A percentile compares a stretch with the other conserved stretches of the same genome.
phyloP scores from a whole-genome alignment of 1,140 invertebrate genomes.

The Acromyrmex charruanus region DNA sequence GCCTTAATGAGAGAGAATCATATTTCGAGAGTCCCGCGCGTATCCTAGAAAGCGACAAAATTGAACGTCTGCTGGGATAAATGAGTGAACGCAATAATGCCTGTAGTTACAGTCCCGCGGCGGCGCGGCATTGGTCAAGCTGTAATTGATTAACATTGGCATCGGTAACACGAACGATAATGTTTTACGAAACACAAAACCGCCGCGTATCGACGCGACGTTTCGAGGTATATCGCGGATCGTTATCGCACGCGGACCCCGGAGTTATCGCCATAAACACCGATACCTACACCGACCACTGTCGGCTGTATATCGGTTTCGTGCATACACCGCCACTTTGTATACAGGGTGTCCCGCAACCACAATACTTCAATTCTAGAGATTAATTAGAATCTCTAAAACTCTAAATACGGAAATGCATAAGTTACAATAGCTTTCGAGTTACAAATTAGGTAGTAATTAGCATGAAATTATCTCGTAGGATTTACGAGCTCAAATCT shows the following conservation, averaged over 20 bases:
- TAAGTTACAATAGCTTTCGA: not conserved
- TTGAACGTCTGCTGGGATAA: constrained; percentile 14
- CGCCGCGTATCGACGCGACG: constrained; percentile 45
- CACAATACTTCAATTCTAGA: not conserved
- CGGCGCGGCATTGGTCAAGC: constrained; percentile 41
- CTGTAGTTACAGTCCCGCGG: constrained; percentile 8
- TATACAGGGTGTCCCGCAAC: constrained; percentile 27
- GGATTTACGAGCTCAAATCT: not conserved
- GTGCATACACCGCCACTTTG: constrained; percentile 2
- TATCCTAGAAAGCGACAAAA: not conserved
- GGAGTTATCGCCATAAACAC: constrained; percentile 71
- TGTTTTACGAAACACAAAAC: constrained; percentile 64
- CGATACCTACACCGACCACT: constrained; percentile 39
- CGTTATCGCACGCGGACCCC: constrained; percentile 54
- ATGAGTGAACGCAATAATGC: constrained; percentile 35
- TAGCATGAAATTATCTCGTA: not conserved
- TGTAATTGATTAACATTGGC: constrained; percentile 59
- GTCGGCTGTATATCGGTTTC: constrained; percentile 44
- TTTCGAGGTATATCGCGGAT: constrained; percentile 56
- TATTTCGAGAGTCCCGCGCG: not conserved
- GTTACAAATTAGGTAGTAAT: constrained; percentile 3
- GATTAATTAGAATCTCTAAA: constrained; percentile 6
- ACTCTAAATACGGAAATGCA: not conserved
- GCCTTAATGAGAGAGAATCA: constrained; percentile 15
- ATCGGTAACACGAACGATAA: constrained; percentile 48